These are phyloP conservation scores for Arenaria interpres DNA, from an alignment of 2,113 vertebrate genomes.

Conservation along the genomic window DNA sequence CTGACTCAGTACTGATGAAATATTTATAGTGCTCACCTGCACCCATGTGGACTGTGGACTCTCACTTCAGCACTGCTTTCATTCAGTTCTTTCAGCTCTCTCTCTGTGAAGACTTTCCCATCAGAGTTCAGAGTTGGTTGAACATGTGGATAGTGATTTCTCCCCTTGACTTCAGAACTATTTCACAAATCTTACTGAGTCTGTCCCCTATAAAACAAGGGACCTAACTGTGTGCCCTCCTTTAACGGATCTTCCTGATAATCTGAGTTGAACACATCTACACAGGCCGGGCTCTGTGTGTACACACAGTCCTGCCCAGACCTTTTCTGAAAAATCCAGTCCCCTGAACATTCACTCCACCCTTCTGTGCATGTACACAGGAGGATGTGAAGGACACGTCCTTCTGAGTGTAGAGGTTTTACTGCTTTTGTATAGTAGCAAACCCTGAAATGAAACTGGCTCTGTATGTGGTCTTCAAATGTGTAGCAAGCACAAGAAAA, in stretches of 20 bases:
- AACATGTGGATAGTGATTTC: background rate
- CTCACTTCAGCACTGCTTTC: background rate
- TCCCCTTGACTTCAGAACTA: background rate
- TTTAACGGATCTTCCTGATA: background rate
- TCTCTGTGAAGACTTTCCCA: background rate
- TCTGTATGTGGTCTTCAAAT: background rate
- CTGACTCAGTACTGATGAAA: background rate
- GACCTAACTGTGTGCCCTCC: background rate
- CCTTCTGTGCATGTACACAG: background rate
- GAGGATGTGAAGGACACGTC: fast-evolving
- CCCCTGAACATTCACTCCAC: fast-evolving
- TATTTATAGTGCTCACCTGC: background rate
- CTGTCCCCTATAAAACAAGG: background rate
- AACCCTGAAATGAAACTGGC: background rate
- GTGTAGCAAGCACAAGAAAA: background rate
- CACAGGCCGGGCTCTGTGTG: background rate
- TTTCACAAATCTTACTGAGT: background rate
- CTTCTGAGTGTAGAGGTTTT: background rate
- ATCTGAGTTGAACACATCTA: background rate
- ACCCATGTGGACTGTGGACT: background rate
- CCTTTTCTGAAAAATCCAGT: background rate
- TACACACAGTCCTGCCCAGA: background rate
- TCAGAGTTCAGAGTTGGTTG: background rate
- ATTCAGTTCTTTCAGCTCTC: background rate
- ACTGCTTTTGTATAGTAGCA: background rate